Evolutionary conservation across 2,888 invertebrate genomes (phyloP), one percentile per base, ranked within the genome.

Genomic region (Pocota personata): DNA sequence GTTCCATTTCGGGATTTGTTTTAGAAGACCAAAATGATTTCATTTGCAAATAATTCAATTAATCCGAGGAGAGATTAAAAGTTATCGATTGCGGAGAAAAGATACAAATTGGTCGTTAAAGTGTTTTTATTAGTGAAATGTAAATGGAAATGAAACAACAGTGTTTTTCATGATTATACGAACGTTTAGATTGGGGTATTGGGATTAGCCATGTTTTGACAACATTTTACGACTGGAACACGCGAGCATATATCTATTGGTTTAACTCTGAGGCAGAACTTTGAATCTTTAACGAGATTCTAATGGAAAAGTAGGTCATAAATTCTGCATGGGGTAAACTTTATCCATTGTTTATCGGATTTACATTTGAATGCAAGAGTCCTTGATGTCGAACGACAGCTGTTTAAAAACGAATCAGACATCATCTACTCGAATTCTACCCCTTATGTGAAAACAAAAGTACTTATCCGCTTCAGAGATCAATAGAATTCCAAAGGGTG

Each of bases 1-100:
- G 2, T 52, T 50, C 37, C 7, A 55, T 60, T 35, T 58, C 57
- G 50, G 48, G 35, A 60, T 30, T 57, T 46, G 30, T 43, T 66
- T 24, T 32, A 32, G 43, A 10, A 16, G 35, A 32, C 3, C 43
- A 55, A 50, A 57, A 40, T 58, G 55, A 72, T 79, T 72, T 64
- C 62, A 64, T 72, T 71, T 64, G 64, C 57, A 64, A 72, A 57
- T 64, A 62, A 73, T 73, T 79, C 64, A 57, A 73, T 80, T 64
- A 43, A 58, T 79, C 52, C n/a, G 37, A 8, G 24, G 32, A 66
- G 32, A 66, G 66, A 58, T 66, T 80, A 43, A 79, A 50, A 57
- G 7, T 48, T 58, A 66, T 66, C 48, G 64, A 72, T 72, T 72
- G 43, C 40, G 21, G n/a, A n/a, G n/a, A 60, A 27, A 19, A 67